Percentiles rank a stretch among this genome's conserved stretches.
These are phyloP conservation scores for Drosophila miranda DNA, from an alignment of 1,140 invertebrate genomes.

Conservation along the genomic window DNA sequence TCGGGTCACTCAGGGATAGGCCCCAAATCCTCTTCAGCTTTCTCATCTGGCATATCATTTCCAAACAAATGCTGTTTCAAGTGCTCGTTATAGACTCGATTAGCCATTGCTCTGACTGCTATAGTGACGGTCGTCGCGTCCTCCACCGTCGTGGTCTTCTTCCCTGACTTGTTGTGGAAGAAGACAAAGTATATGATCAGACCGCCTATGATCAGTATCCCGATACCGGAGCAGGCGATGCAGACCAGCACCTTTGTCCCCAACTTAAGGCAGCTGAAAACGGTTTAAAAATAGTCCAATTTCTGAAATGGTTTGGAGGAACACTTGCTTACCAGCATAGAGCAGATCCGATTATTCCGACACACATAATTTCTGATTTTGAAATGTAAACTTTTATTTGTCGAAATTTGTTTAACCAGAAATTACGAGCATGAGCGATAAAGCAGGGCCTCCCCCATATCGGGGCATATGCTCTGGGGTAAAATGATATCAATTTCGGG, in stretches of 20 bases:
- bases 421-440: conserved; percentile 16
- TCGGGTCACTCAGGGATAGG: no score
- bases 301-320: no score
- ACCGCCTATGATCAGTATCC: conserved; percentile 5
- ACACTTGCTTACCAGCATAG: conserved; percentile 35
- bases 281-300: not conserved
- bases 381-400: not conserved
- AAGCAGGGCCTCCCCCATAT: conserved; percentile 7
- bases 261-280: conserved; percentile 21
- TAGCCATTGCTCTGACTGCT: not conserved
- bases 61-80: no score
- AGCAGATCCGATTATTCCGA: not conserved
- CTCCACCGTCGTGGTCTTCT: not conserved
- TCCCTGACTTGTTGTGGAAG: conserved; percentile 18
- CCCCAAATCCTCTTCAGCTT: no score
- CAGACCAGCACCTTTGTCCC: conserved; percentile 3
- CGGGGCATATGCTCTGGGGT: conserved; percentile 23
- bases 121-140: not conserved
- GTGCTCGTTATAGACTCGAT: no score
- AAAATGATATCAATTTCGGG: conserved; percentile 36
- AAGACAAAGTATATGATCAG: conserved; percentile 37
- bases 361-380: conserved; percentile 11
- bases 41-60: no score
- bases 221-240: not conserved
- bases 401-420: conserved; percentile 9